Percentiles rank a stretch among this genome's conserved stretches.
These are phyloP conservation scores for Hycleus cichorii DNA, from an alignment of 1,140 invertebrate species.

Conservation along the genomic window DNA sequence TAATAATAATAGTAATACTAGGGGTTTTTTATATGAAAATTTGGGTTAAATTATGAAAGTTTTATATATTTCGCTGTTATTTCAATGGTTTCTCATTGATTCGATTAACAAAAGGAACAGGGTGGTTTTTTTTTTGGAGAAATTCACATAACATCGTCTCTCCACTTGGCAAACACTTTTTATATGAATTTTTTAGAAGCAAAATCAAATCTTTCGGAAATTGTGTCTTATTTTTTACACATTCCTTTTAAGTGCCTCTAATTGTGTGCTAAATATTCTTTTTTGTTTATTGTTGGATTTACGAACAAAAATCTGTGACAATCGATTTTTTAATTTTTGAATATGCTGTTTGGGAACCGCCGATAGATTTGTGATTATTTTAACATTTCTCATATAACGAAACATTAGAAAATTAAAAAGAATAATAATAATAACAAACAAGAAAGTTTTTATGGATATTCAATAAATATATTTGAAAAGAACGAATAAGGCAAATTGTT, in stretches of 20 bases:
- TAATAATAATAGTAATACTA: too few relatives aligned
- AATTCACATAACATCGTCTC: too few relatives aligned
- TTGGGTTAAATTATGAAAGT: too few relatives aligned
- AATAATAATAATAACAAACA: neutral
- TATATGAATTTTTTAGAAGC: too few relatives aligned
- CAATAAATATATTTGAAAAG: conserved; percentile 25
- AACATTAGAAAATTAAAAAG: neutral
- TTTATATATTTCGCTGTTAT: too few relatives aligned
- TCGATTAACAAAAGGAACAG: too few relatives aligned
- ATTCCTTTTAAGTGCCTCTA: conserved; percentile 23
- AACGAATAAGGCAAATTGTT: conserved; percentile 17
- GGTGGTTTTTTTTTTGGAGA: too few relatives aligned
- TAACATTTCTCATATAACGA: conserved; percentile 16
- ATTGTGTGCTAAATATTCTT: too few relatives aligned
- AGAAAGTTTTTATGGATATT: conserved; percentile 23
- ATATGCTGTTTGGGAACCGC: conserved; percentile 13
- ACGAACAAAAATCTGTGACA: conserved; percentile 9
- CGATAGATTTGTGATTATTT: conserved; percentile 23
- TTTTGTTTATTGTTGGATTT: neutral
- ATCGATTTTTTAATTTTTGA: conserved; percentile 19
- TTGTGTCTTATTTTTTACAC: conserved; percentile 10
- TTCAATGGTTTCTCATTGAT: too few relatives aligned
- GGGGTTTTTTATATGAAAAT: too few relatives aligned
- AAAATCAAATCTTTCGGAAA: neutral
- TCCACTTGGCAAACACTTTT: too few relatives aligned